Base-by-base conservation (phyloP, 53 echinoderm and acorn worm species). In the Antedon mediterranea region DNA sequence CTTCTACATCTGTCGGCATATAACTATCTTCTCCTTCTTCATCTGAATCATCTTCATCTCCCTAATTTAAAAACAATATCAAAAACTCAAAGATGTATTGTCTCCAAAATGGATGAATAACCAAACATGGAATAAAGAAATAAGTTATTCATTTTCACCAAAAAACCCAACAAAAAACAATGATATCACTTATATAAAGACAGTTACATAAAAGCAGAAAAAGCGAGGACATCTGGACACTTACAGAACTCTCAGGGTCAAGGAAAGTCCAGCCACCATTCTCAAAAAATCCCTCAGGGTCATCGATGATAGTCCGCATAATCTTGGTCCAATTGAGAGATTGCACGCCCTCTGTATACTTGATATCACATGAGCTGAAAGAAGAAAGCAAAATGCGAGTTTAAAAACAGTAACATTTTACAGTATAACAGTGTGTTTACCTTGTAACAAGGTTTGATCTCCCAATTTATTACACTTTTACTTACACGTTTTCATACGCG, bases 271-370 rank as follows among this genome's bases (percentile, higher is more conserved):
- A 95, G 70, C 97, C 97, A 34, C 97, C 97, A 13, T 87, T 88
- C 29, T 95, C 97, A 83, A 95, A 95, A 86, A 95, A 95, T 28
- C 87, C 91, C 7, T 91, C 97, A 0, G 97, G 87, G 70, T 95
- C 97, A 41, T 95, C 97, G 0, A 92, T 75, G 32, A 95, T 95
- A 33, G 89, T 89, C 82, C 91, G 91, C 97, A 95, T 95, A 75
- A 95, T 95, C 87, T 95, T 95, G 82, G 89, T 87, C 97, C 97
- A 95, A 72, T 95, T 95, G 28, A 95, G 89, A 7, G 97, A 95
- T 78, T 95, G 97, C 7, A 95, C 86, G 3, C 97, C 97, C 75
- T 95, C 97, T 4, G 97, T 91, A 82, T 95, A 95, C 79, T 95
- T 95, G 88, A 95, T 95, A 75, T 95, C 97, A 78, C 97, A 95